Conservation (phyloP, 2,888 invertebrate genomes). For the Cosmia pyralina region DNA sequence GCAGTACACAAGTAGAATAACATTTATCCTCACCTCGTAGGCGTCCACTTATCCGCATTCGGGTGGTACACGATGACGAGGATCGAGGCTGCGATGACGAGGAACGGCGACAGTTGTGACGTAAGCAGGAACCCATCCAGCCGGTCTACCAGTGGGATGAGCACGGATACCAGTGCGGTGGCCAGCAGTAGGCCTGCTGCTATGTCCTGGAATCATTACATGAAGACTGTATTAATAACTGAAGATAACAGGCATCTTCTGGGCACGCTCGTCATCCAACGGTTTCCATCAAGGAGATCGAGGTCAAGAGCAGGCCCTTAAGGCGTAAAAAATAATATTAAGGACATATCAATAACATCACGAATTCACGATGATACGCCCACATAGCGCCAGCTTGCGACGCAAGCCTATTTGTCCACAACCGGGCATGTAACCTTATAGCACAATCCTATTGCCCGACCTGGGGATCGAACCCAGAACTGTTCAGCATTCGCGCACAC, state of each 20-base stretch:
- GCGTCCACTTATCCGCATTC: constrained; percentile 96
- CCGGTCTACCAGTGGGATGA: constrained; percentile 94
- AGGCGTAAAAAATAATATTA: no score
- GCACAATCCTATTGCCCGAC: no score
- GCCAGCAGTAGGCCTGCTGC: constrained; percentile 94
- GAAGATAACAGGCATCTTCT: neutral
- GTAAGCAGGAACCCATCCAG: constrained; percentile 94
- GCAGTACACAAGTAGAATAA: neutral
- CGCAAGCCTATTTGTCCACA: no score
- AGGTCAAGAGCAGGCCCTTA: neutral
- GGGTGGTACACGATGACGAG: constrained; percentile 94
- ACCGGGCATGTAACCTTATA: no score
- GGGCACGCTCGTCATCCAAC: neutral
- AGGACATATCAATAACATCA: no score
- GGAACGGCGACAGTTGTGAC: constrained; percentile 91
- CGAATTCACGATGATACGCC: no score
- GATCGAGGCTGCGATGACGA: constrained; percentile 92
- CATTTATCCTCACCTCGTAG: constrained; percentile 92
- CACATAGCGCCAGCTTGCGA: no score
- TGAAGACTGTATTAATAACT: neutral
- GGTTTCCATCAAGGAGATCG: neutral
- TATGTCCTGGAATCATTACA: constrained; percentile 92
- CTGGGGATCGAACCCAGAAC: no score
- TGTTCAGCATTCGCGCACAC: no score
- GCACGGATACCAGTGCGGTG: constrained; percentile 91